Base-by-base conservation (phyloP, 1,140 invertebrate species). In the Drosophila subobscura region DNA sequence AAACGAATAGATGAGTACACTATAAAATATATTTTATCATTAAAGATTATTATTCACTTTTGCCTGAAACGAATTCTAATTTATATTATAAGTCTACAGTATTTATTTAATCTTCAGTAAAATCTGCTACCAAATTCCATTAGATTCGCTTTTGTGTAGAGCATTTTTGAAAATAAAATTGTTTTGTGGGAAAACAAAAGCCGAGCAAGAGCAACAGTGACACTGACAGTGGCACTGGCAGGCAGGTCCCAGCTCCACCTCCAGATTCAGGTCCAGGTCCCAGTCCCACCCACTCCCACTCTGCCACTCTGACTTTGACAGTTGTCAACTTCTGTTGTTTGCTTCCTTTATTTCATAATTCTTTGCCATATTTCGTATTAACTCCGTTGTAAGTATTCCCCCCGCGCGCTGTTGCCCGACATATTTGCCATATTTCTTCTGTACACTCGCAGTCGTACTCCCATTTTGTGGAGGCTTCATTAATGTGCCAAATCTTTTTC, bases 301-400 rank as follows among this genome's bases (percentile, higher is more conserved):
- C 33, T 37, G 8, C 33, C 33, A 37, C 54, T 68, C 79, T 86
- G 83, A 72, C 79, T 58, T 72, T 88, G 83, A 88, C 83, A 88
- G 83, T 88, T 88, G 83, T 88, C 84, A 88, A 88, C 83, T 88
- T 67, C 75, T 88, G 71, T 72, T 88, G 75, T 77, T 67, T 76
- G 65, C 74, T 80, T 59, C 72, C 49, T 71, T 71, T 80, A 37
- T 78, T 75, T 80, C 77, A 58, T 58, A 65, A 53, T 55, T 57
- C 37, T 75, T 49, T 23, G 42, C 22, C 42, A 45, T 40, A 45
- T 37, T 56, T 41, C 8, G n/a, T 52, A 42, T 44, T 52, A 2
- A 42, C 33, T 60, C 2, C 42, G 40, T 14, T 14, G 5, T 20
- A 20, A 20, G 16, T 20, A 20, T 20, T 20, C 16, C 16, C 16